These are phyloP conservation scores for Rostratula benghalensis DNA, from an alignment of 2,113 vertebrate genomes.

Conservation along the genomic window DNA sequence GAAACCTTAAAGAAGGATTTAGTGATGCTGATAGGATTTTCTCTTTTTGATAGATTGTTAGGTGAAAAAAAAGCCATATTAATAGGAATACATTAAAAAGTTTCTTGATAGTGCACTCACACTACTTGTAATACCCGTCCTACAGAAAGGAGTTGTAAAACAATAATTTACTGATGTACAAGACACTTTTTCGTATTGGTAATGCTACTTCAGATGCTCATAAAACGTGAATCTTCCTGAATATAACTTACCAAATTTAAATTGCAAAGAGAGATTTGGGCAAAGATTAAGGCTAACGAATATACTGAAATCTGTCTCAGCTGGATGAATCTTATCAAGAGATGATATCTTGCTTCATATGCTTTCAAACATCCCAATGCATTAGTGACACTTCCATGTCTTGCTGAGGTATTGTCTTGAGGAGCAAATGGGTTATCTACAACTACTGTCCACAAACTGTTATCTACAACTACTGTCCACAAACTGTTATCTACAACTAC, in stretches of 20 bases:
- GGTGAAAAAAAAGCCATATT: constrained; percentile 30
- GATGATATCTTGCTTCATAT: background rate
- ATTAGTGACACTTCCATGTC: background rate
- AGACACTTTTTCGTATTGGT: background rate
- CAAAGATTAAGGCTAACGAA: constrained; percentile 22
- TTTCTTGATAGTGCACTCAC: constrained; percentile 28
- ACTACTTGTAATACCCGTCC: background rate
- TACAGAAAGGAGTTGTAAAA: background rate
- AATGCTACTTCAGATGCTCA: background rate
- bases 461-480: background rate
- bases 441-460: background rate
- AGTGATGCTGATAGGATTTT: constrained; percentile 71
- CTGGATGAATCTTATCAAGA: background rate
- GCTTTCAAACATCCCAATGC: background rate
- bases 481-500: background rate
- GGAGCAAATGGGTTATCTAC: background rate
- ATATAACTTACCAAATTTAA: background rate
- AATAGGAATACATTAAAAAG: constrained; percentile 45
- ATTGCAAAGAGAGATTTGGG: background rate
- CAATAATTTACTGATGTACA: background rate
- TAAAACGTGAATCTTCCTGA: background rate
- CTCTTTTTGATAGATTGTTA: constrained; percentile 54
- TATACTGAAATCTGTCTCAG: background rate
- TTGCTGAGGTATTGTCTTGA: background rate
- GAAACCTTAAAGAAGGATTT: constrained; percentile 77